Conservation (phyloP, 2,888 invertebrate genomes). For the Ormyrus nitidulus region DNA sequence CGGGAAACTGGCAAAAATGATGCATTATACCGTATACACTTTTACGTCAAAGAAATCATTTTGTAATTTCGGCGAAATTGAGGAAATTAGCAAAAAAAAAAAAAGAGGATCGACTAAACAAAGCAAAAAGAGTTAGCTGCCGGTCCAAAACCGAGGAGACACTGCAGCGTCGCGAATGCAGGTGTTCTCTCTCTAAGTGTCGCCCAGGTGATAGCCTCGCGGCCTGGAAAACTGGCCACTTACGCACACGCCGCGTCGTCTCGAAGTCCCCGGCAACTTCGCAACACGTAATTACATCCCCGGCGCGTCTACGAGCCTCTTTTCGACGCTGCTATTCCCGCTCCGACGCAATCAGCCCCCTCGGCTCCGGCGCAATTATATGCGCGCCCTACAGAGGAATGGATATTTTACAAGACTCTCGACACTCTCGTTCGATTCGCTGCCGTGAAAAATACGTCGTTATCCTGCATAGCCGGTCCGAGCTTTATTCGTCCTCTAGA, state of each 20-base stretch:
- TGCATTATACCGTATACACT: too few species aligned
- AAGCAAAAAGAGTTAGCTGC: neutral
- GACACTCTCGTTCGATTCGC: too few species aligned
- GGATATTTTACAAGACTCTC: neutral
- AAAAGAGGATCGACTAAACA: neutral
- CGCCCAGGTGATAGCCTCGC: slow-evolving; percentile 15
- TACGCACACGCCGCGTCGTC: neutral
- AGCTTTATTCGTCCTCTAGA: too few species aligned
- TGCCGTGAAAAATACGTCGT: too few species aligned
- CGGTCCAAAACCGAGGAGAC: too few species aligned
- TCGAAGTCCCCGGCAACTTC: too few species aligned
- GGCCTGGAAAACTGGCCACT: slow-evolving; percentile 26
- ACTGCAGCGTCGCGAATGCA: neutral
- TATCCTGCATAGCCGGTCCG: too few species aligned
- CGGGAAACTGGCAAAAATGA: too few species aligned
- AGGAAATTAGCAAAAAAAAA: neutral
- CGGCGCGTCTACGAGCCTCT: neutral
- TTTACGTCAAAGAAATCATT: too few species aligned
- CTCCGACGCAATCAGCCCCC: neutral
- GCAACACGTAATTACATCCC: slow-evolving; percentile 20
- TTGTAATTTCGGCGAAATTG: too few species aligned
- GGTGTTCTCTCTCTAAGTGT: too few species aligned
- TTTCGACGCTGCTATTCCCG: neutral
- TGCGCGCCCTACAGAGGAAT: neutral
- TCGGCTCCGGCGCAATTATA: slow-evolving; percentile 15